Evolutionary conservation across 2,888 invertebrate species (phyloP).

Genomic region (Drosophila picticornis): DNA sequence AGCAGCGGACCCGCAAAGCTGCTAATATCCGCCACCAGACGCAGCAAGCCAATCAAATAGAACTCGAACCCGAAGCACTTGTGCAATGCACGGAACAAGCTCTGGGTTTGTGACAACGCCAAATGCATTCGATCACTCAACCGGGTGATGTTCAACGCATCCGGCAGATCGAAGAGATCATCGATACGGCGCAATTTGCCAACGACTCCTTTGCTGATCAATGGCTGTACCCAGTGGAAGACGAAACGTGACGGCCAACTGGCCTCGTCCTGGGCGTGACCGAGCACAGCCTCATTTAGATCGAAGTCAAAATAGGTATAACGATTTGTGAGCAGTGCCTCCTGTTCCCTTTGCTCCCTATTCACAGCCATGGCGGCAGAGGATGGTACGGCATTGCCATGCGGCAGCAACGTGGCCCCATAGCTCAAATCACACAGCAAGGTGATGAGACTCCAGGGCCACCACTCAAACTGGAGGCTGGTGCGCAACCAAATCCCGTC

Average conservation of each 20-base stretch:
- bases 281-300: slow-evolving; percentile 89
- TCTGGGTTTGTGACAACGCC: slow-evolving; percentile 84
- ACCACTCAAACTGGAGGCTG: slow-evolving; percentile 86
- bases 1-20: slow-evolving; percentile 96
- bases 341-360: slow-evolving; percentile 85
- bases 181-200: slow-evolving; percentile 90
- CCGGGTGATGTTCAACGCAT: slow-evolving; percentile 81
- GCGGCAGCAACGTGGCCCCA: slow-evolving; percentile 90
- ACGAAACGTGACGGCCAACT: slow-evolving; percentile 90
- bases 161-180: slow-evolving; percentile 92
- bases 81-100: slow-evolving; percentile 90
- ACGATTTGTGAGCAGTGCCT: slow-evolving; percentile 87
- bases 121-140: slow-evolving; percentile 82
- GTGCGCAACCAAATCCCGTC: slow-evolving; percentile 90
- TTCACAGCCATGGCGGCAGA: slow-evolving; percentile 1
- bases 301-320: slow-evolving; percentile 89
- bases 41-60: slow-evolving; percentile 93
- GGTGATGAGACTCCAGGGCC: slow-evolving; percentile 88
- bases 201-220: slow-evolving; percentile 92
- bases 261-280: slow-evolving; percentile 92
- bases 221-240: slow-evolving; percentile 94
- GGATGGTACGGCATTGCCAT: slow-evolving; percentile 84
- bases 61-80: slow-evolving; percentile 92
- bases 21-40: slow-evolving; percentile 92
- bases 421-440: slow-evolving; percentile 89